Base-by-base conservation (phyloP, 2,797 vertebrate genomes). In the Cetoscarus ocellatus region DNA sequence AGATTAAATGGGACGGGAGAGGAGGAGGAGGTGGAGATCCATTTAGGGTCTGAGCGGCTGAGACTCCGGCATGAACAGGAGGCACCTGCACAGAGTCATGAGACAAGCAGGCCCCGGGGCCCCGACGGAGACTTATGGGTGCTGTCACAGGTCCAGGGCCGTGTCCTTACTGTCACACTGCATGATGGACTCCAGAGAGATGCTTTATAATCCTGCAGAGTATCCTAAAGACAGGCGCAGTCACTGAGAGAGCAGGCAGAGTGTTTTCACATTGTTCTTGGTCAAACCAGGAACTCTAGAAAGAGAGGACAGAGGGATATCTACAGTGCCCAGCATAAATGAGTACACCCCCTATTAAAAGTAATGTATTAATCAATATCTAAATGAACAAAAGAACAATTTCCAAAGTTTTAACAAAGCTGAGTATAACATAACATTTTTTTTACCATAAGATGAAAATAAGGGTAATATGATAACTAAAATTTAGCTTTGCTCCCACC, bases 111-210 rank as follows among this genome's bases (percentile, higher is more conserved):
- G 72, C 65, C 67, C 27, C 34, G 75, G 83, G 77, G 82, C 81
- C 82, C 54, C 38, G 10, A 34, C 50, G 60, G 85, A 91, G 89
- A 93, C 89, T 92, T 92, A 94, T 93, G 84, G 88, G 73, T 67
- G 90, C 91, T 94, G 92, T 94, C 92, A 93, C 71, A 10, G 79
- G 56, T 83, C 86, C 80, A 86, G 89, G 86, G 89, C 91, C 69
- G 61, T 40, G 84, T 88, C 85, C 82, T 77, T 67, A 83, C 86
- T 83, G 84, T 87, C 85, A 85, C 60, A 27, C 67, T 6, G 73
- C 78, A 62, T 87, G 86, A 93, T 79, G 79, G 86, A 91, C 88
- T 84, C 91, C 91, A 92, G 90, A 90, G 86, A 77, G 77, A 89
- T 61, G 66, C 67, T 81, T 62, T 55, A 69, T 75, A 79, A 85